Percentiles rank a stretch among this genome's conserved stretches.
Conservation (phyloP, 2,888 invertebrate species). For the Mycalesis mineus region DNA sequence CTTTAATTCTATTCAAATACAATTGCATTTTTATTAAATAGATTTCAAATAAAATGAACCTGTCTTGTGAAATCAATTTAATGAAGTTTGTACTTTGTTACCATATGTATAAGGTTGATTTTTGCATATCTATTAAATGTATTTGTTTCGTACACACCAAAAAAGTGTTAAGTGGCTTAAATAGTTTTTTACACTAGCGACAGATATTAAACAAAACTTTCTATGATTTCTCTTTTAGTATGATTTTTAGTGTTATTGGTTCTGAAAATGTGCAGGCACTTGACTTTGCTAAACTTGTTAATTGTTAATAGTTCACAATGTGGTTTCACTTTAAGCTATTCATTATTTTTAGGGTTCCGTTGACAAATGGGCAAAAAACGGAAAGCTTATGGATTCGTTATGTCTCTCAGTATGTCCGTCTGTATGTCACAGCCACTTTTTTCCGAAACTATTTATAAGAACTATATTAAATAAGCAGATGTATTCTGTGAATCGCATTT, state of each 20-base stretch:
- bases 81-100: background rate
- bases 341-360: too few species aligned
- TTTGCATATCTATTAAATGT: background rate
- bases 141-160: conserved; percentile 3
- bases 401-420: too few species aligned
- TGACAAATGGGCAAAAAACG: too few species aligned
- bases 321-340: too few species aligned
- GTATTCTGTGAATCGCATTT: too few species aligned
- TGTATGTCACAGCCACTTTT: too few species aligned
- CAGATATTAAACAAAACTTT: conserved; percentile 20
- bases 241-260: conserved; percentile 12
- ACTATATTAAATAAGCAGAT: too few species aligned
- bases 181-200: conserved; percentile 14
- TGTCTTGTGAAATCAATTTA: background rate
- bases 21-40: background rate
- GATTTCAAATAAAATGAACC: background rate
- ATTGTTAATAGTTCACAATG: too few species aligned
- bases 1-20: background rate
- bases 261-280: conserved; percentile 2
- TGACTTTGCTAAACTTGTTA: background rate
- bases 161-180: conserved; percentile 11
- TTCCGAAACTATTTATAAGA: too few species aligned
- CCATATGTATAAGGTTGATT: background rate
- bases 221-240: conserved; percentile 21
- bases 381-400: too few species aligned